These are phyloP conservation scores for Bufo bufo DNA, from an alignment of 2,113 vertebrate genomes.

Conservation along the genomic window DNA sequence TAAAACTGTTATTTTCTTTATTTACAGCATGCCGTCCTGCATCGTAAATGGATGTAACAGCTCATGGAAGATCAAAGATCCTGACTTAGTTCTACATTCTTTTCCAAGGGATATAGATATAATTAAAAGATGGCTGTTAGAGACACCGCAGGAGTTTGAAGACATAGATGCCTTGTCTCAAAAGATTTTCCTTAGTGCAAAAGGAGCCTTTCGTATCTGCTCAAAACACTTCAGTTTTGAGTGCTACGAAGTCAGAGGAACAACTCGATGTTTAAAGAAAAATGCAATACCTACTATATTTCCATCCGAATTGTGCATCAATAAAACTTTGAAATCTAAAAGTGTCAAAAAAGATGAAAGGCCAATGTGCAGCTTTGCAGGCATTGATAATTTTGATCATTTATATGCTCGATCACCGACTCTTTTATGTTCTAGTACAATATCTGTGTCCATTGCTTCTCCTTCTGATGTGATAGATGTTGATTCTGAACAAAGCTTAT, in stretches of 20 bases:
- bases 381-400: not conserved
- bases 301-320: not conserved
- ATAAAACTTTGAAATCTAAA: not conserved
- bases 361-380: not conserved
- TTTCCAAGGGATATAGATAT: slow-evolving; percentile 4
- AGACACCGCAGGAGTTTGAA: not conserved
- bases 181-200: slow-evolving; percentile 2
- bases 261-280: not conserved
- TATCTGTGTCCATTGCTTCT: not conserved
- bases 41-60: slow-evolving; percentile 14
- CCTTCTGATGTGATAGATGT: not conserved
- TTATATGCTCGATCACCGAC: not conserved
- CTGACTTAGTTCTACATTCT: not conserved
- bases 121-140: slow-evolving; percentile 4
- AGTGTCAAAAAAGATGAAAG: not conserved
- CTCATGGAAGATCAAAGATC: slow-evolving; percentile 6
- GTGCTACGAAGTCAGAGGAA: slow-evolving; percentile 7
- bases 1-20: not conserved
- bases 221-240: slow-evolving; percentile 1
- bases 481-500: not conserved
- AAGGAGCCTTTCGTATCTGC: slow-evolving; percentile 8
- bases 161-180: not conserved
- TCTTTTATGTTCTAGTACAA: not conserved
- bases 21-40: slow-evolving; percentile 5
- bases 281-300: not conserved